Conservation (phyloP, 2,113 vertebrate species). For the Dinomys branickii region DNA sequence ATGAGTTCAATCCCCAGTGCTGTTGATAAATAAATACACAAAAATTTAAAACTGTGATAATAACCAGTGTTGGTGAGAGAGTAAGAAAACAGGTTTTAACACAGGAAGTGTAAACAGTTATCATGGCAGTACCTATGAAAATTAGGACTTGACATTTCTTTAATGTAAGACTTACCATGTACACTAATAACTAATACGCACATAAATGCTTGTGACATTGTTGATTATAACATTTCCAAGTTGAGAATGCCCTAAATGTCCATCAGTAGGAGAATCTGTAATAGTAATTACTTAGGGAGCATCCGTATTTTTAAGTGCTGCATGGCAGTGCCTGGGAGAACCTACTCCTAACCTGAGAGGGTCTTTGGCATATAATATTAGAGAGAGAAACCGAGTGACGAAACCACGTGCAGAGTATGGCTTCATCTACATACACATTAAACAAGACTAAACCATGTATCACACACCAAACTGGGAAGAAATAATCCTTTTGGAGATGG, state of each 20-base stretch:
- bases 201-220: background rate
- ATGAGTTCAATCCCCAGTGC: background rate
- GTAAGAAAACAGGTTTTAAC: background rate
- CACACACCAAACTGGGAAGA: background rate
- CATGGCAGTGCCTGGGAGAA: background rate
- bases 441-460: background rate
- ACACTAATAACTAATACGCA: background rate
- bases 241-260: background rate
- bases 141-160: conserved; percentile 7
- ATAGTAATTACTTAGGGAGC: background rate
- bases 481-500: background rate
- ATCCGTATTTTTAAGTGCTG: background rate
- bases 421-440: background rate
- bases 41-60: background rate
- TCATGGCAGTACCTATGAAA: background rate
- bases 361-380: background rate
- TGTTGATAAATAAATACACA: background rate
- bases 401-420: background rate
- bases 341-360: background rate
- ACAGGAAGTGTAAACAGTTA: background rate
- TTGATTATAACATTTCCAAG: background rate
- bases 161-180: background rate
- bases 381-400: background rate
- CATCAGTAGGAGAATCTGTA: background rate
- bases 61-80: background rate